A percentile compares a stretch with the other conserved stretches of the same genome.
These are phyloP conservation scores for Podilymbus podiceps DNA, from an alignment of 2,113 vertebrate species.

Conservation along the genomic window DNA sequence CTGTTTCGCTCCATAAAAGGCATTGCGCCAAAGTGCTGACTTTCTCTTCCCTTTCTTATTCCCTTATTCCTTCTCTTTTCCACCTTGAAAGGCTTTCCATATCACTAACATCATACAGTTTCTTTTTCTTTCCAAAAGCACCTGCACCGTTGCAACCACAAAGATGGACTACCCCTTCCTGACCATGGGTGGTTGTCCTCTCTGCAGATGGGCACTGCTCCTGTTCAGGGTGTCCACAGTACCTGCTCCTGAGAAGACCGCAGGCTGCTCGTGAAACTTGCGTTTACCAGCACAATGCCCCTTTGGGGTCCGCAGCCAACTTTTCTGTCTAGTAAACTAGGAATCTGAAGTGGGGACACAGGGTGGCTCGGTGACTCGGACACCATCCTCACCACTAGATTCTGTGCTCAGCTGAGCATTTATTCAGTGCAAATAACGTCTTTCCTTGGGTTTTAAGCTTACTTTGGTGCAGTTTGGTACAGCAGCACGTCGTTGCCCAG, in stretches of 20 bases:
- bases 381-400: neutral
- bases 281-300: fast-evolving
- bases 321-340: neutral
- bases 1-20: neutral
- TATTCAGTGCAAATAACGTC: neutral
- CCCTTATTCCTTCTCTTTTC: neutral
- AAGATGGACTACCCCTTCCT: neutral
- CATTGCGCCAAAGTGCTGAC: neutral
- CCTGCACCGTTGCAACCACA: fast-evolving
- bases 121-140: neutral
- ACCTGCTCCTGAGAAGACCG: neutral
- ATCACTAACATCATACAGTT: fast-evolving
- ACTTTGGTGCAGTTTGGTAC: neutral
- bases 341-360: fast-evolving
- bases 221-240: fast-evolving
- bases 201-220: neutral
- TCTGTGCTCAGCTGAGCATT: neutral
- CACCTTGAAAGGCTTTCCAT: neutral
- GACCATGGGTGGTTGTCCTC: fast-evolving
- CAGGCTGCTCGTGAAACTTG: neutral
- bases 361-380: fast-evolving
- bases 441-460: neutral
- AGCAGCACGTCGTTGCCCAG: neutral
- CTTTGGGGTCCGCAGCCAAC: fast-evolving
- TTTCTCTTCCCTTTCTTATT: neutral